A percentile compares a stretch with the other conserved stretches of the same genome.
Conservation (phyloP, 2,797 vertebrate species). For the Sternarchorhynchus goeldii region DNA sequence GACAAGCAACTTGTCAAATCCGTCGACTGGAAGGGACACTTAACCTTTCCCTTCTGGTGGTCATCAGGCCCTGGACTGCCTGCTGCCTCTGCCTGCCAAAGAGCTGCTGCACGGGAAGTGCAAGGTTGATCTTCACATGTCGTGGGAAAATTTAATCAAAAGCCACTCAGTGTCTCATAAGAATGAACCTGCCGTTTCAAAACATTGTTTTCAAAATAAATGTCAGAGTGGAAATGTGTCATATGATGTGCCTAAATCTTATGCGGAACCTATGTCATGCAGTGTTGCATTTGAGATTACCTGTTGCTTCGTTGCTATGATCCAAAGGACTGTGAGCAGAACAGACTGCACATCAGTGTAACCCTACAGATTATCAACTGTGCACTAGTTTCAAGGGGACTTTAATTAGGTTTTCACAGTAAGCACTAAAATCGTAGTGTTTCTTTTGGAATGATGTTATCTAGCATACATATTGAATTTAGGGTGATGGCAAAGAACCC, state of each 20-base stretch:
- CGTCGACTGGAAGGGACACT: conserved; percentile 48
- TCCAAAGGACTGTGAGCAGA: not conserved
- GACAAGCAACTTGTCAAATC: conserved; percentile 55
- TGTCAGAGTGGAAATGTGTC: not conserved
- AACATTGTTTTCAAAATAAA: not conserved
- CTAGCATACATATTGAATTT: conserved; percentile 26
- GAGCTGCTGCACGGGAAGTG: conserved; percentile 44
- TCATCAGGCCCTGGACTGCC: conserved; percentile 29
- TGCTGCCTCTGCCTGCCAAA: conserved; percentile 47
- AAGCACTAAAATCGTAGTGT: conserved; percentile 1
- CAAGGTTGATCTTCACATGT: conserved; percentile 47
- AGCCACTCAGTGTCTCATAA: conserved; percentile 19
- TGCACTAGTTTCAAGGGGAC: conserved; percentile 12
- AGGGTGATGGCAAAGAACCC: conserved; percentile 9
- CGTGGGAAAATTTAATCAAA: conserved; percentile 40
- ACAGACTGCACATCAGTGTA: not conserved
- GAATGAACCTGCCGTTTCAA: conserved; percentile 21
- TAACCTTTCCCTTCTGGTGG: conserved; percentile 56
- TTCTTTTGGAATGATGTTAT: conserved; percentile 28
- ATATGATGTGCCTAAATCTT: not conserved
- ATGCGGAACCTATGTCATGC: not conserved
- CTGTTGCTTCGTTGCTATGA: not conserved
- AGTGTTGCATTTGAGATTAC: not conserved
- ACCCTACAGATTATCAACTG: conserved; percentile 6
- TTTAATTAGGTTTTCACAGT: conserved; percentile 25